These are phyloP conservation scores for Melanaphis sacchari DNA, from an alignment of 1,140 invertebrate genomes.

Conservation along the genomic window DNA sequence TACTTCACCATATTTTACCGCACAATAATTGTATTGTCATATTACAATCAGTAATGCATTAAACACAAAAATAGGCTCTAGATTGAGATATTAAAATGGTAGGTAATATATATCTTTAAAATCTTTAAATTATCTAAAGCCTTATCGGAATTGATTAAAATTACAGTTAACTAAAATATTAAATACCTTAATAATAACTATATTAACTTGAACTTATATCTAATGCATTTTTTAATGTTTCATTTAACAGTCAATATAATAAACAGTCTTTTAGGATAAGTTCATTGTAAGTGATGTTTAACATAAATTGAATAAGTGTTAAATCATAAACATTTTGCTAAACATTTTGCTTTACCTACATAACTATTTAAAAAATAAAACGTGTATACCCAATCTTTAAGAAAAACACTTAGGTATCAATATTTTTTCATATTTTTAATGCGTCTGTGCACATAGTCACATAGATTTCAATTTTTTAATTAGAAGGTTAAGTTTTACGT, in stretches of 20 bases:
- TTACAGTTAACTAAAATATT: not conserved
- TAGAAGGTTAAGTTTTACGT: not conserved
- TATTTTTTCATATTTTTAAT: not conserved
- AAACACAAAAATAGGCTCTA: not conserved
- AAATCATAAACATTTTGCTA: not conserved
- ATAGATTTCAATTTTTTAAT: not conserved
- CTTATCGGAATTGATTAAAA: no score
- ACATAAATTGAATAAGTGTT: not conserved
- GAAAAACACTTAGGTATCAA: not conserved
- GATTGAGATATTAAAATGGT: no score
- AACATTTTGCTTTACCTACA: not conserved
- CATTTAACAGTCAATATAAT: not conserved
- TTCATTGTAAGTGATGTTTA: not conserved
- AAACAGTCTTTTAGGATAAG: not conserved
- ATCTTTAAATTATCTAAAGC: no score
- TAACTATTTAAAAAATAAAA: not conserved
- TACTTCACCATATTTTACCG: no score
- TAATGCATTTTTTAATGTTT: not conserved
- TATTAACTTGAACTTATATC: not conserved
- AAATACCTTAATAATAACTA: not conserved
- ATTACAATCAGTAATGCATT: not conserved
- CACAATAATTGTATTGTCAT: no score
- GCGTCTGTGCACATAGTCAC: not conserved
- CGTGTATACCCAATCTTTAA: not conserved
- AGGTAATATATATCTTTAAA: no score